These are phyloP conservation scores for Hydrozoanthus gracilis DNA, from an alignment of 92 coral and sea anemone species.

Conservation along the genomic window DNA sequence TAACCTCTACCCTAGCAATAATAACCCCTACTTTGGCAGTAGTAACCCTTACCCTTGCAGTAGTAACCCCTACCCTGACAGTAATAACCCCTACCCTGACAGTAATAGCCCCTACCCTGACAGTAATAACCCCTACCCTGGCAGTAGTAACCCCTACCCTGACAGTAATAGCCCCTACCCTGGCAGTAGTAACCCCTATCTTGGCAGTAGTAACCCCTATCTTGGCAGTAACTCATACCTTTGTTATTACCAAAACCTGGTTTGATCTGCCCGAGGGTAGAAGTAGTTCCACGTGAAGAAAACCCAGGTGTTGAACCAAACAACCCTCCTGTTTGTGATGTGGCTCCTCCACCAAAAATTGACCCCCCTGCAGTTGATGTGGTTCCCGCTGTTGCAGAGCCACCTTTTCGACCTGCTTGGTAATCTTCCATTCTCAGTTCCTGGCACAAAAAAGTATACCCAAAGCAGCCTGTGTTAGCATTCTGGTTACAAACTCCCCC, in stretches of 20 bases:
- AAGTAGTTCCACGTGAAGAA: constrained; percentile 55
- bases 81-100: no score
- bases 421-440: constrained; percentile 97
- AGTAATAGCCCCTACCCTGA: no score
- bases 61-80: no score
- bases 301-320: constrained; percentile 44
- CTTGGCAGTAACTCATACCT: constrained; percentile 20
- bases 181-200: no score
- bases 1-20: no score
- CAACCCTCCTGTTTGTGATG: constrained; percentile 41
- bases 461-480: no score
- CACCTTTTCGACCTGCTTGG: constrained; percentile 89
- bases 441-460: constrained; percentile 45
- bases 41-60: no score
- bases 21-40: no score
- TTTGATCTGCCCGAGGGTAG: constrained; percentile 53
- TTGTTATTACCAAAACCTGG: constrained; percentile 55
- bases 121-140: no score
- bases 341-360: constrained; percentile 64
- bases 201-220: not conserved
- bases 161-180: no score
- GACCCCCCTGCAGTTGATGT: constrained; percentile 54
- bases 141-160: no score
- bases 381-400: constrained; percentile 61
- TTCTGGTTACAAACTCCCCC: no score